Evolutionary conservation across 64 coral and sea anemone genomes (phyloP), one percentile per base, ranked within the genome.

Genomic region (Pocillopora verrucosa): DNA sequence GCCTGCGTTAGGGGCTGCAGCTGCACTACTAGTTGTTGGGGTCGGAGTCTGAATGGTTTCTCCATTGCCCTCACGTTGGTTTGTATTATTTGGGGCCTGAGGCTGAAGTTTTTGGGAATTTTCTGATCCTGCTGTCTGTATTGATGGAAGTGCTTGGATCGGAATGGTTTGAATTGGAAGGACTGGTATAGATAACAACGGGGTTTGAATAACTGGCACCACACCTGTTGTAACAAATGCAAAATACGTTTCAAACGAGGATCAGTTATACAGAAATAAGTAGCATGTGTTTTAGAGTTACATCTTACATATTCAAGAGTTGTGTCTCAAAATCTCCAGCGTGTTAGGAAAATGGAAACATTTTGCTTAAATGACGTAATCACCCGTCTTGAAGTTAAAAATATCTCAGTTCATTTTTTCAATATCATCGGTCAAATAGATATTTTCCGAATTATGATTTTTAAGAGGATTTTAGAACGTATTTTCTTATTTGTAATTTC

Each of bases 121-220:
- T 85, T 67, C 3, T 58, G 34, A 36, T 3, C 51, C 17, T 26
- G 64, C 17, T n/a, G 82, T 1, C 11, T 22, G 38, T 13, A 85
- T 15, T 22, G 61, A 10, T 65, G 80, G 34, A 16, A 83, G 34
- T 4, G 82, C 19, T 58, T 85, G 82, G 41, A 72, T 85, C 12
- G 63, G 82, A 72, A 85, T 51, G 6, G 82, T 72, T 37, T 85
- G 82, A 85, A 85, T 45, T 72, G 82, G 41, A 85, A 85, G 36
- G 26, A 72, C 82, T 26, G 65, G 82, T 12, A 85, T 85, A 1
- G 82, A 65, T 62, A 83, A 35, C 36, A 72, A 15, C 22, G 69
- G 82, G 4, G 82, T 25, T 70, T 70, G 82, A 12, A 85, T n/a
- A 1, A 68, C 65, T 72, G 69, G 64, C 2, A 72, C 12, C 16